Base-by-base conservation (phyloP, 2,888 invertebrate species). In the Brachynemurus nebulosus region DNA sequence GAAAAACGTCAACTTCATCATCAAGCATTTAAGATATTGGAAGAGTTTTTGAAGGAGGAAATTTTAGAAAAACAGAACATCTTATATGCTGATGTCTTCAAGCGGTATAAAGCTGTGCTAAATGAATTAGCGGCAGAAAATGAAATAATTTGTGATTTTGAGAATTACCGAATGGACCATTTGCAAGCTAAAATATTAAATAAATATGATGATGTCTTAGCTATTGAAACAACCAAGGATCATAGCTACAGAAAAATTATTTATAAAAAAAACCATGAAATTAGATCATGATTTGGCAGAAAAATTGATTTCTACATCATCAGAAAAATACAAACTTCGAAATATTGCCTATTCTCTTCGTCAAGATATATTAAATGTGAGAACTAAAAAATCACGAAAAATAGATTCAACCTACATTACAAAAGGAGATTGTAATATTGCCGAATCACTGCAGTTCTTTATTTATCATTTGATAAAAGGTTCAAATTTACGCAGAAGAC, bases 121-220 rank as follows among this genome's bases (percentile, higher is more conserved):
- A 23, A 23, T 23, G 25, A 23, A 23, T 23, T 23, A 48, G 16
- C 46, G 46, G 11, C 44, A 44, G 20, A 45, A 45, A 23, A 49
- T 51, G 50, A 50, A 30, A 48, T 54, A 45, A 44, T 50, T 25
- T 49, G 50, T 50, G 44, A 49, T 44, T 45, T 55, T 18, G 11
- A 48, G 45, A 48, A 54, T 49, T 56, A 55, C 25, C 54, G 54
- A 47, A 7, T 44, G 47, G 53, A 55, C 52, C 50, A 39, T 19
- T 51, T 56, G 42, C 45, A 55, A 46, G 50, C 51, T 40, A 56
- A 54, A 52, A 44, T 51, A 30, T 17, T 47, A 35, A 49, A 46
- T 45, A 42, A 45, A 34, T 56, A 54, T 53, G 53, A 49, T 49
- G 52, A 54, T 45, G 46, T 48, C 49, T 25, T 55, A 33, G 50